Percentiles rank a stretch among this genome's conserved stretches.
Conservation (phyloP, 1,140 invertebrate genomes). For the Trachelipus rathkii region DNA sequence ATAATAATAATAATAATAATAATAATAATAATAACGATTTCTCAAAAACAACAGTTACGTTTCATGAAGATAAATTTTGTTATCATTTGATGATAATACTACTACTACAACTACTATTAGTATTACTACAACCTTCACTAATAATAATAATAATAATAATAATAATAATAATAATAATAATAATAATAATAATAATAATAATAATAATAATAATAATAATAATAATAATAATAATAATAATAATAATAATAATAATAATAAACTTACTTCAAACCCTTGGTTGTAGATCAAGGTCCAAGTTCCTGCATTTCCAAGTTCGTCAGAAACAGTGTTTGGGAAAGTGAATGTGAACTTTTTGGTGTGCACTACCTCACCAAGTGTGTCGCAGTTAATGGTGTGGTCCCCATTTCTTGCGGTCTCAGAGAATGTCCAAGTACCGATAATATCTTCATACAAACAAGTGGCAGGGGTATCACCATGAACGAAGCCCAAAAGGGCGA, state of each 20-base stretch:
- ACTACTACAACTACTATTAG: too few species aligned
- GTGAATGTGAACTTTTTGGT: constrained; percentile 27
- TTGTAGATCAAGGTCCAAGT: constrained; percentile 27
- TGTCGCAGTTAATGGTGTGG: constrained; percentile 49
- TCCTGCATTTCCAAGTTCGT: constrained; percentile 20
- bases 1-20: too few species aligned
- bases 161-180: too few species aligned
- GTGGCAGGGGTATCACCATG: constrained; percentile 53
- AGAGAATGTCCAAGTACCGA: constrained; percentile 53
- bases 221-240: constrained; percentile 14
- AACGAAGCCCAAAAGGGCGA: constrained; percentile 3
- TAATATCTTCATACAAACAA: constrained; percentile 55
- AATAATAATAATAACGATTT: too few species aligned
- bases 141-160: too few species aligned
- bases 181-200: too few species aligned
- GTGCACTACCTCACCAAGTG: constrained; percentile 35
- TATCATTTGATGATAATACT: too few species aligned
- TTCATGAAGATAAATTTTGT: too few species aligned
- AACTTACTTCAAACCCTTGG: constrained; percentile 14
- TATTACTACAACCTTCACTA: too few species aligned
- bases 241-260: not conserved
- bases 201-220: not conserved
- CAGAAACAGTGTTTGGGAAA: constrained; percentile 25
- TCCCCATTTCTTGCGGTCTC: constrained; percentile 50
- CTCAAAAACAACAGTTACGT: too few species aligned